These are phyloP conservation scores for Eupsittula cactorum DNA, from an alignment of 2,113 vertebrate genomes.

Conservation along the genomic window DNA sequence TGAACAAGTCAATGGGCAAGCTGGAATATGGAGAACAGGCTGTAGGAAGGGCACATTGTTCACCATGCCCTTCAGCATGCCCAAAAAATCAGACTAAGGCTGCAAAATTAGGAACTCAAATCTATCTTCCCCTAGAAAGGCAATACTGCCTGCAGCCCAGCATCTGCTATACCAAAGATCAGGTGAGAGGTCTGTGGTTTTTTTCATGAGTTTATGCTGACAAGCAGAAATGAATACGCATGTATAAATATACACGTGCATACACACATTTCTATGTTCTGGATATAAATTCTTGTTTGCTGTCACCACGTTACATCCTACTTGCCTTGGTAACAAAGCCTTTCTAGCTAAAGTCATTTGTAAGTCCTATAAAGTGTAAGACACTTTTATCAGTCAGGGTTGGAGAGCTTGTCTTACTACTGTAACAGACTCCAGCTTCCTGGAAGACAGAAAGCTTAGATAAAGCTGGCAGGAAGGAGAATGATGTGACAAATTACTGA, in stretches of 20 bases:
- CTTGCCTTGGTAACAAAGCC: neutral
- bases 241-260: neutral
- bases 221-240: neutral
- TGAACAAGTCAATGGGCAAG: neutral
- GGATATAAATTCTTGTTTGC: neutral
- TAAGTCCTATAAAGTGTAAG: neutral
- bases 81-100: neutral
- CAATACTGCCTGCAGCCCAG: neutral
- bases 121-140: neutral
- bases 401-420: neutral
- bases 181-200: rapidly evolving
- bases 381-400: neutral
- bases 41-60: neutral
- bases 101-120: neutral
- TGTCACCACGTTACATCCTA: neutral
- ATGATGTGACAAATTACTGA: neutral
- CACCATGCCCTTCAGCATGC: neutral
- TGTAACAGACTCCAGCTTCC: neutral
- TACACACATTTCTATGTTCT: rapidly evolving
- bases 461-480: neutral
- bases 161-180: neutral
- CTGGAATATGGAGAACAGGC: neutral
- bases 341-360: neutral
- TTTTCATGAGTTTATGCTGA: neutral
- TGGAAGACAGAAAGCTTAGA: neutral